A percentile compares a stretch with the other conserved stretches of the same genome.
Conservation (phyloP, 2,888 invertebrate genomes). For the Leptinotarsa tumamoca region DNA sequence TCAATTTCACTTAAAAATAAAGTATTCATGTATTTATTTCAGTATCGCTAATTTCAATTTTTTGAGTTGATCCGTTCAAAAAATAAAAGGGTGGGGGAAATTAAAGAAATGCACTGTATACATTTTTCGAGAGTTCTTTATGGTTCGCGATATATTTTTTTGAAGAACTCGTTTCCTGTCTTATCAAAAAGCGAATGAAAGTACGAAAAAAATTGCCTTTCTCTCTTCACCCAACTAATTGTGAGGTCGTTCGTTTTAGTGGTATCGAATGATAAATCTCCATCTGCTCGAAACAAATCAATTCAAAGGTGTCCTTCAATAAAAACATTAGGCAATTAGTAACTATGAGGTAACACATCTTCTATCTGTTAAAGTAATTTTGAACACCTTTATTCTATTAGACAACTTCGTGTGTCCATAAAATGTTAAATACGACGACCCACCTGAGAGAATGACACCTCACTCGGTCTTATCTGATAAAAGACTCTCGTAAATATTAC, state of each 20-base stretch:
- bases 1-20: too few species aligned
- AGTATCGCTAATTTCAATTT: too few species aligned
- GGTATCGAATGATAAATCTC: conserved; percentile 40
- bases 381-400: conserved; percentile 59
- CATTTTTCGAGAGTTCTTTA: too few species aligned
- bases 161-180: background rate
- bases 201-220: background rate
- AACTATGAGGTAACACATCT: conserved; percentile 53
- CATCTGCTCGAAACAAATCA: conserved; percentile 43
- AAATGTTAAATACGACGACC: conserved; percentile 59
- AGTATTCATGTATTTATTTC: too few species aligned
- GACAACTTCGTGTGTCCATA: conserved; percentile 54
- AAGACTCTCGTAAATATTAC: conserved; percentile 57
- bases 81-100: too few species aligned
- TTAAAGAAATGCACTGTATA: too few species aligned
- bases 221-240: background rate
- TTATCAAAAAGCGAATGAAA: background rate
- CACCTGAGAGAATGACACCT: conserved; percentile 59
- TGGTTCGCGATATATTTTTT: too few species aligned
- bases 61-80: too few species aligned
- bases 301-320: conserved; percentile 43
- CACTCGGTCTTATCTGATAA: conserved; percentile 58
- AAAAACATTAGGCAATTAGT: conserved; percentile 47
- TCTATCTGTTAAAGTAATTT: conserved; percentile 58
- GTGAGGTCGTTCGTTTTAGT: conserved; percentile 1